Evolutionary conservation across 2,888 invertebrate genomes (phyloP).

Genomic region (Hipparchia semele): DNA sequence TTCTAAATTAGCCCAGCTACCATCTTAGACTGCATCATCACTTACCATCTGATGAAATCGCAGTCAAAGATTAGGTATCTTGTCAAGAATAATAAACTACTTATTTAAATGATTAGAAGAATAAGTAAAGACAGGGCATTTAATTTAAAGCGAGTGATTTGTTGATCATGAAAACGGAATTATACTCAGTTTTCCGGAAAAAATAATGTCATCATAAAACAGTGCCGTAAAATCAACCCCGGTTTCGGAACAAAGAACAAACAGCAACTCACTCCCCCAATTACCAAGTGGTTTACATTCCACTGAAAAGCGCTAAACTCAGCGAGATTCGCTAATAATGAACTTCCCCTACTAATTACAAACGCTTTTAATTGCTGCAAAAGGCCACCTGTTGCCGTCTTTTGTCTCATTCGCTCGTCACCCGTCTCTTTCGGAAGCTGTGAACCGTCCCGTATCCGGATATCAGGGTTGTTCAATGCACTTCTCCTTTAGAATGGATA

Average conservation of each 20-base stretch:
- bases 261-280: slow-evolving; percentile 53
- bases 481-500: background rate
- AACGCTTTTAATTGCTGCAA: slow-evolving; percentile 79
- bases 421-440: slow-evolving; percentile 66
- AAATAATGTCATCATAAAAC: slow-evolving; percentile 22
- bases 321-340: slow-evolving; percentile 77
- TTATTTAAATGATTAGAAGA: too few relatives aligned
- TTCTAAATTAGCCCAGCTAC: too few relatives aligned
- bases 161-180: background rate
- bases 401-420: slow-evolving; percentile 48
- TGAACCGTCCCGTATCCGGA: slow-evolving; percentile 78
- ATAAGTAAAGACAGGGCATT: background rate
- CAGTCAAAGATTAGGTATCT: too few relatives aligned
- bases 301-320: slow-evolving; percentile 70
- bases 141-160: too few relatives aligned
- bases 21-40: too few relatives aligned
- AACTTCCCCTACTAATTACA: slow-evolving; percentile 81
- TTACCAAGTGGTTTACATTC: slow-evolving; percentile 69
- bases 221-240: slow-evolving; percentile 37
- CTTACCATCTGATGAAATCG: too few relatives aligned
- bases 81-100: too few relatives aligned
- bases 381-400: slow-evolving; percentile 77
- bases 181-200: background rate
- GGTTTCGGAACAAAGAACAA: slow-evolving; percentile 37
- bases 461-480: slow-evolving; percentile 39